phyloP scores from a whole-genome alignment of 1,140 invertebrate species.

The Drosophila takahashii region DNA sequence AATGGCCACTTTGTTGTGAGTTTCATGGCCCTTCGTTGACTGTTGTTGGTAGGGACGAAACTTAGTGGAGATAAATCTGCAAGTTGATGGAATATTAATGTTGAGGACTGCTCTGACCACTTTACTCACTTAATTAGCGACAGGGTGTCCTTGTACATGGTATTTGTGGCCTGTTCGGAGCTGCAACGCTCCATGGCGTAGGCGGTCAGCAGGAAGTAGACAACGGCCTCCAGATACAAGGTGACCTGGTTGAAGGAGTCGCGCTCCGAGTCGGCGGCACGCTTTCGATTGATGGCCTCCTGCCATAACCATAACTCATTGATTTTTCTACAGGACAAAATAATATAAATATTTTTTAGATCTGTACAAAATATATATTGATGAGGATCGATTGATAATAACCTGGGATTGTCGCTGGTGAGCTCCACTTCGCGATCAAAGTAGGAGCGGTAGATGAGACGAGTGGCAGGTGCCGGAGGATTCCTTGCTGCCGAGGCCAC shows the following conservation, averaged over 20 bases:
- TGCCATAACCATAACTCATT: conserved; percentile 88
- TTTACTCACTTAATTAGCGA: conserved; percentile 89
- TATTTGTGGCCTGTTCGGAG: conserved; percentile 89
- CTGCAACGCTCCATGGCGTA: conserved; percentile 90
- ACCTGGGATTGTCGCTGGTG: conserved; percentile 66
- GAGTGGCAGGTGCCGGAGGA: conserved; percentile 35
- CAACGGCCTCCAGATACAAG: conserved; percentile 92
- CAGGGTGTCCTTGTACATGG: conserved; percentile 93
- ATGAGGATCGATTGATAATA: not conserved
- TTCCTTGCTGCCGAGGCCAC: no score
- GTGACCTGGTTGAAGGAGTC: conserved; percentile 89
- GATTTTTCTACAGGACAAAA: conserved; percentile 62
- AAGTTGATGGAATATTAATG: not conserved
- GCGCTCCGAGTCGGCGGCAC: conserved; percentile 90
- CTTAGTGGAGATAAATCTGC: conserved; percentile 89
- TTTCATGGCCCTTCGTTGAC: conserved; percentile 86
- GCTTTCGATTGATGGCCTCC: conserved; percentile 92
- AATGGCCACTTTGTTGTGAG: conserved; percentile 90
- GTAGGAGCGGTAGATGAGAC: conserved; percentile 85
- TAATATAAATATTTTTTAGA: no score
- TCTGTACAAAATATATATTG: no score
- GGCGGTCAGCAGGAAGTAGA: conserved; percentile 92
- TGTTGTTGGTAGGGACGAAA: conserved; percentile 88
- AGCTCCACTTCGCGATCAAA: conserved; percentile 85
- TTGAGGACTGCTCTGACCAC: conserved; percentile 8